These are phyloP conservation scores for Polyergus mexicanus DNA, from an alignment of 1,140 invertebrate species.

Conservation along the genomic window DNA sequence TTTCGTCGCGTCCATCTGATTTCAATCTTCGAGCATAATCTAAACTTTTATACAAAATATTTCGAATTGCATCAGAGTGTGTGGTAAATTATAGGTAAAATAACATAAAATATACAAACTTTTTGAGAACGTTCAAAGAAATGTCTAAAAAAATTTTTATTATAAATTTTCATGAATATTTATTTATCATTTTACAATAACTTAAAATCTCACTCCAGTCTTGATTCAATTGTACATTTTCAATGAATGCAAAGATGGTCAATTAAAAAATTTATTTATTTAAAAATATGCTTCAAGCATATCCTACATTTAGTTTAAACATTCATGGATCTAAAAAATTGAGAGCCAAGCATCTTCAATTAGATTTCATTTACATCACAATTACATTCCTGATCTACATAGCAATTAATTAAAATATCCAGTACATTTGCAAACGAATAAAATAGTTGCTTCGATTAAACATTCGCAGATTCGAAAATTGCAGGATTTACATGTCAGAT, in stretches of 20 bases:
- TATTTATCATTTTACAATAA: background rate
- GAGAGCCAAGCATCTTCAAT: background rate
- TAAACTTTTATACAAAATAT: background rate
- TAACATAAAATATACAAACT: background rate
- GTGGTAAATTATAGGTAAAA: background rate
- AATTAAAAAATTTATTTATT: background rate
- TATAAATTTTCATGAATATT: background rate
- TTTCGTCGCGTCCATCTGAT: background rate
- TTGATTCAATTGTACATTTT: too few species aligned
- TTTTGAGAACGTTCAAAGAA: background rate
- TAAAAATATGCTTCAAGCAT: background rate
- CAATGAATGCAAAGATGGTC: background rate
- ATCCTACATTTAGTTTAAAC: background rate
- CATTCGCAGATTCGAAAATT: background rate
- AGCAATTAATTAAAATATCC: slow-evolving; percentile 36
- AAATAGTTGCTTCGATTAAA: background rate
- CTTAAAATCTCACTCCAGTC: background rate
- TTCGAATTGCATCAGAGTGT: background rate
- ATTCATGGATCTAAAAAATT: background rate
- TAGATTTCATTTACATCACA: slow-evolving; percentile 38
- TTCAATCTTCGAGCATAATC: background rate
- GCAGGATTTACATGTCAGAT: background rate
- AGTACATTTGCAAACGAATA: slow-evolving; percentile 21
- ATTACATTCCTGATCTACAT: background rate
- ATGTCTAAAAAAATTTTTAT: background rate